Evolutionary conservation across 2,797 vertebrate species (phyloP).

Genomic region (Garrulus glandarius): DNA sequence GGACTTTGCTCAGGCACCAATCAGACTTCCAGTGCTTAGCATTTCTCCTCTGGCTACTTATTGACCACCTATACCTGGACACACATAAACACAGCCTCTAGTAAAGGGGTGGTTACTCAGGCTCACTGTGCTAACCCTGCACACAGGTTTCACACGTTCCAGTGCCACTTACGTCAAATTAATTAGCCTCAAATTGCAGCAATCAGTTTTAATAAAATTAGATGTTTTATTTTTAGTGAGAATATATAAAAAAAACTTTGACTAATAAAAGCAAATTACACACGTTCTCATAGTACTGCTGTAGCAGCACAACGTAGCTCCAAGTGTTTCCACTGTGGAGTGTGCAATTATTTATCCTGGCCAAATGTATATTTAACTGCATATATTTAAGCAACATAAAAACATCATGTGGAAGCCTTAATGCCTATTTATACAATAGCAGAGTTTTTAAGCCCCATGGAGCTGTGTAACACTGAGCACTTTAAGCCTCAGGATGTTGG

Average conservation of each 20-base stretch:
- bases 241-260: background rate
- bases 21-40: background rate
- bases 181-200: background rate
- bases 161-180: background rate
- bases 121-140: background rate
- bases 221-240: background rate
- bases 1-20: constrained; percentile 8
- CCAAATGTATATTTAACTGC: background rate
- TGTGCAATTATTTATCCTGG: background rate
- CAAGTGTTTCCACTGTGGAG: background rate
- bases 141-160: background rate
- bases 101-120: background rate
- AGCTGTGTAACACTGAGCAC: background rate
- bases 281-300: background rate
- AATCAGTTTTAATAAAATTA: background rate
- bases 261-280: background rate
- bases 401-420: background rate
- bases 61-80: constrained; percentile 39
- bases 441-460: background rate
- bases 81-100: background rate
- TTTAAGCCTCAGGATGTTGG: background rate
- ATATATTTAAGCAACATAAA: background rate
- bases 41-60: constrained; percentile 52
- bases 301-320: background rate
- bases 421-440: background rate